Conservation (phyloP, 2,113 vertebrate species). For the Etia nguti region DNA sequence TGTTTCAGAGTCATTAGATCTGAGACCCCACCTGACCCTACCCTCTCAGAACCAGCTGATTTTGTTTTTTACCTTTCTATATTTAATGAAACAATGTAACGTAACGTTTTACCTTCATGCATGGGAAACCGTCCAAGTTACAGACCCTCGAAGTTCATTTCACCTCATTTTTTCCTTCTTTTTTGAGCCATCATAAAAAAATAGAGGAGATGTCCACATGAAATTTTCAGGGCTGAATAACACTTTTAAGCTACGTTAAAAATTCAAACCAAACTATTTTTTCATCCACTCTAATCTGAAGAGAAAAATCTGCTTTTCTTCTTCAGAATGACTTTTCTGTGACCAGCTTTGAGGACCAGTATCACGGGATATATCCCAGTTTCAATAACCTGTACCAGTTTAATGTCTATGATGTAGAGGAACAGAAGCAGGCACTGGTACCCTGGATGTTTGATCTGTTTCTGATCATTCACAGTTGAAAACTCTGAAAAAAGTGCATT, state of each 20-base stretch:
- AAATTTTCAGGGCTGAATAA: background rate
- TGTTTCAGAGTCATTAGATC: background rate
- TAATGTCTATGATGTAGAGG: fast-evolving
- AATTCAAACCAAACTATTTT: fast-evolving
- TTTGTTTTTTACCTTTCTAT: background rate
- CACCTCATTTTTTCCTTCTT: fast-evolving
- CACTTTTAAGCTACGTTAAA: background rate
- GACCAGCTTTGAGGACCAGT: background rate
- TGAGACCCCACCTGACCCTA: too few relatives aligned
- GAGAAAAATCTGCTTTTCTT: background rate
- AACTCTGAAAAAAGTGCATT: background rate
- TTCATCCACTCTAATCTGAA: background rate
- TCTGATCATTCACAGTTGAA: background rate
- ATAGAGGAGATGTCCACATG: background rate
- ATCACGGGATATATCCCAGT: background rate
- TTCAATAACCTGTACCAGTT: background rate
- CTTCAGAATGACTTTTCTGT: background rate
- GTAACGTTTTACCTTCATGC: background rate
- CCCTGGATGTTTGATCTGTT: background rate
- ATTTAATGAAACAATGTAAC: background rate
- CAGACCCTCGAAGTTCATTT: background rate
- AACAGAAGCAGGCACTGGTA: background rate
- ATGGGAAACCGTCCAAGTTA: background rate
- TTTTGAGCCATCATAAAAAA: background rate
- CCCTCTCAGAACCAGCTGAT: background rate